A percentile compares a stretch with the other conserved stretches of the same genome.
These are phyloP conservation scores for Chelon labrosus DNA, from an alignment of 2,797 vertebrate species.

Conservation along the genomic window DNA sequence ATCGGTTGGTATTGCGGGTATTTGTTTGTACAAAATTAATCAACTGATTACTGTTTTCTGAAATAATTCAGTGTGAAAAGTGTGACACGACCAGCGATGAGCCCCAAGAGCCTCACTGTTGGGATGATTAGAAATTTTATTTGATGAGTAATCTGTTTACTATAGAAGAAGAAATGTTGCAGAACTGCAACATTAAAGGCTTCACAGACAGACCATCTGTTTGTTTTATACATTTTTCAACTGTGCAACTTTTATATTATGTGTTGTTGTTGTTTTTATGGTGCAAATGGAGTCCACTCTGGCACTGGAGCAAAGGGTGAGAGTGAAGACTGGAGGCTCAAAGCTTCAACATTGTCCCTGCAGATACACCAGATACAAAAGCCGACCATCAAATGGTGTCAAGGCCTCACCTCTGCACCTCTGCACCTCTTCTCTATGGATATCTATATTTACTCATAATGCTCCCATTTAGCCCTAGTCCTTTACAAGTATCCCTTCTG, in stretches of 20 bases:
- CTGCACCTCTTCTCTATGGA: background rate
- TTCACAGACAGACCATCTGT: no score
- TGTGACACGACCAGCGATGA: no score
- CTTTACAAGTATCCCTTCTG: slow-evolving; percentile 27
- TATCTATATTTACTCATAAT: slow-evolving; percentile 17
- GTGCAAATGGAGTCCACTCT: background rate
- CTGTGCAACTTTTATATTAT: no score
- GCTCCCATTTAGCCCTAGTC: slow-evolving; percentile 9
- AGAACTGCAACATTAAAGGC: background rate
- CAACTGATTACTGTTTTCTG: no score
- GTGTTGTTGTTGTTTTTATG: background rate
- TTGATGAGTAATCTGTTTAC: no score
- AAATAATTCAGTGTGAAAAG: no score
- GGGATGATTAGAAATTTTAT: no score
- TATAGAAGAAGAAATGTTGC: no score
- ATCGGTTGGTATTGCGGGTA: no score
- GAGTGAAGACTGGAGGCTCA: slow-evolving; percentile 17
- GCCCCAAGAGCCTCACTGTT: no score
- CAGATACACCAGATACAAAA: slow-evolving; percentile 3
- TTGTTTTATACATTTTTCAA: no score
- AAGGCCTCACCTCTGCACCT: background rate
- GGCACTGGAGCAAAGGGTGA: background rate
- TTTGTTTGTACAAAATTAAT: no score
- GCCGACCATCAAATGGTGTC: background rate
- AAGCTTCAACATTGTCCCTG: slow-evolving; percentile 28